Evolutionary conservation across 1,140 invertebrate genomes (phyloP).

Genomic region (Monomorium pharaonis): DNA sequence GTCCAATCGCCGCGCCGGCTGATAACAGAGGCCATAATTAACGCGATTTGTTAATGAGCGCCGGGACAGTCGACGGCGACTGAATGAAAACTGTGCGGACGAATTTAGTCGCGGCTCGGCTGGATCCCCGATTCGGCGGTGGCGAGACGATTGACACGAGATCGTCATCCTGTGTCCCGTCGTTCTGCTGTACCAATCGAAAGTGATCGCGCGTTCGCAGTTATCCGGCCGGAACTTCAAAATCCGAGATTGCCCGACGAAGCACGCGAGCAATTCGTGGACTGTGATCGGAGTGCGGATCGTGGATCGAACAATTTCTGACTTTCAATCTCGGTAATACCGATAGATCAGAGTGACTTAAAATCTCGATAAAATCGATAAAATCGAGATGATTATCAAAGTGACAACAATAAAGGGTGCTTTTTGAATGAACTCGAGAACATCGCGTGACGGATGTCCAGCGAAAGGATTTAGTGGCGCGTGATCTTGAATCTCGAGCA

Average conservation of each 20-base stretch:
- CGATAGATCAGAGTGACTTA: neutral
- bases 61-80: conserved; percentile 62
- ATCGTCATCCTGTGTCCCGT: neutral
- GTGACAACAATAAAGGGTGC: neutral
- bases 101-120: conserved; percentile 67
- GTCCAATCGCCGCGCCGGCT: conserved; percentile 75
- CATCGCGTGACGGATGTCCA: neutral
- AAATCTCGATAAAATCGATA: neutral
- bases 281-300: neutral
- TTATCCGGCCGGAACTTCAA: neutral
- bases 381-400: neutral
- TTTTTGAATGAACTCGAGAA: neutral
- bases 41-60: conserved; percentile 80
- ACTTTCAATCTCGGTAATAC: neutral
- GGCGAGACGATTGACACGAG: neutral
- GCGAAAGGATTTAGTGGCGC: neutral
- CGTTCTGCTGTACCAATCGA: neutral
- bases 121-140: conserved; percentile 48
- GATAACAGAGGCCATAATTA: conserved; percentile 83
- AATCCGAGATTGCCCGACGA: neutral
- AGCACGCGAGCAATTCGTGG: neutral
- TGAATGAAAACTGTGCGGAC: conserved; percentile 75
- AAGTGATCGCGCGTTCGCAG: neutral
- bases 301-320: neutral
- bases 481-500: neutral